Base-by-base conservation (phyloP, 2,888 invertebrate species). In the Cosmorhoe ocellata region DNA sequence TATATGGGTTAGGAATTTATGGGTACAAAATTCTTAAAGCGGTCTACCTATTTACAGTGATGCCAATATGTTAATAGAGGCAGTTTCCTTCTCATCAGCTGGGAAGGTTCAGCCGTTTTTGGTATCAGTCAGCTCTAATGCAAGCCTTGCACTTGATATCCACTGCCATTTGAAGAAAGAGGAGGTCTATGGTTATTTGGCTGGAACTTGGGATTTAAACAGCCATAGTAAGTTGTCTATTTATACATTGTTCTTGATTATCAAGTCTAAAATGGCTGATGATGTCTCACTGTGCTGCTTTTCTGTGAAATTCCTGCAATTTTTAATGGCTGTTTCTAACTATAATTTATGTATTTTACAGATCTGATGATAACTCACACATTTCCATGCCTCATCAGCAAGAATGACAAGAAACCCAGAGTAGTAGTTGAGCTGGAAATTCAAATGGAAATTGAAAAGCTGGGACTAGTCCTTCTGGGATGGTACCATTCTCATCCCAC, bases 401-500 rank as follows among this genome's bases (percentile, higher is more conserved):
- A 97, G 58, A 94, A 93, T 55, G 97, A 98, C 75, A 92, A 93
- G 42, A 93, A 94, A 52, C 94, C 94, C 53, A 94, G 95, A 27
- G 93, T 93, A 3, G 91, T 95, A 51, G 94, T 96, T 0, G 97
- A 97, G 77, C 83, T 93, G 4, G 95, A 96, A 84, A 97, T 98
- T 66, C 95, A 95, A 52, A 93, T 94, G 76, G 92, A 94, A 48
- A 96, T 98, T 83, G 95, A 97, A 71, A 94, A 93, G 69, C 93
- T 95, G 67, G 95, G 96, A 45, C 91, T 98, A 30, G 93, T 94
- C 3, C 84, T 98, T 6, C 95, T 98, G 2, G 98, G 98, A 5
- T 98, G 98, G 98, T 98, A 98, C 84, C 98, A 98, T 83, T 97
- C 97, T 7, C 98, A 98, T 87, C 97, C 98, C 0, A 93, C 94